Conservation (phyloP, 2,113 vertebrate species). For the Calypte anna region DNA sequence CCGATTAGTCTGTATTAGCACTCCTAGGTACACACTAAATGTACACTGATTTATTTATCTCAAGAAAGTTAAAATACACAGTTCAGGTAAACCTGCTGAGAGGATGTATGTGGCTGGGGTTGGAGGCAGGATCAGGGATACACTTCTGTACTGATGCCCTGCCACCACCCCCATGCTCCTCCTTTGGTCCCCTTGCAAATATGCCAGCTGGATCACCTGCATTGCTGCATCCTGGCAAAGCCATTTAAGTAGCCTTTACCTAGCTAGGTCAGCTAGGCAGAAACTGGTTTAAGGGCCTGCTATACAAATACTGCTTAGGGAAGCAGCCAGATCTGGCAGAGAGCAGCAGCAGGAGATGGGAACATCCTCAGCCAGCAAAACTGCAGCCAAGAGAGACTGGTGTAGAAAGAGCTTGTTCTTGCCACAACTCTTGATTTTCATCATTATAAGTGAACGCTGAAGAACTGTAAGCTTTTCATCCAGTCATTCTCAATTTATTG, state of each 20-base stretch:
- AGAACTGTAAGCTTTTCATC: constrained; percentile 41
- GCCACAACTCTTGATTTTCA: constrained; percentile 27
- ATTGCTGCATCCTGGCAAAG: not conserved
- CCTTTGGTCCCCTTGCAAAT: not conserved
- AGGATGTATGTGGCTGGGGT: not conserved
- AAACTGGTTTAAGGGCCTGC: not conserved
- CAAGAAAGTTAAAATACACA: not conserved
- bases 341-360: not conserved
- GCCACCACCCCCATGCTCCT: not conserved
- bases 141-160: not conserved
- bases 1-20: not conserved
- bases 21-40: not conserved
- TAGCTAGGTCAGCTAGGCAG: not conserved
- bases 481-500: constrained; percentile 48
- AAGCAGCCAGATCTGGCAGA: not conserved
- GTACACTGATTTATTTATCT: not conserved
- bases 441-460: not conserved
- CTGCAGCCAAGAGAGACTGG: not conserved
- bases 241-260: not conserved
- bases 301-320: not conserved
- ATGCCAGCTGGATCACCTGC: not conserved
- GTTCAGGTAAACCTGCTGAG: not conserved
- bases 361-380: not conserved
- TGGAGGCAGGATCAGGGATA: not conserved
- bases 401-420: not conserved